Evolutionary conservation across 2,797 vertebrate species (phyloP), one percentile per base, ranked within the genome.

Genomic region (Sebastes kiyomatsui): DNA sequence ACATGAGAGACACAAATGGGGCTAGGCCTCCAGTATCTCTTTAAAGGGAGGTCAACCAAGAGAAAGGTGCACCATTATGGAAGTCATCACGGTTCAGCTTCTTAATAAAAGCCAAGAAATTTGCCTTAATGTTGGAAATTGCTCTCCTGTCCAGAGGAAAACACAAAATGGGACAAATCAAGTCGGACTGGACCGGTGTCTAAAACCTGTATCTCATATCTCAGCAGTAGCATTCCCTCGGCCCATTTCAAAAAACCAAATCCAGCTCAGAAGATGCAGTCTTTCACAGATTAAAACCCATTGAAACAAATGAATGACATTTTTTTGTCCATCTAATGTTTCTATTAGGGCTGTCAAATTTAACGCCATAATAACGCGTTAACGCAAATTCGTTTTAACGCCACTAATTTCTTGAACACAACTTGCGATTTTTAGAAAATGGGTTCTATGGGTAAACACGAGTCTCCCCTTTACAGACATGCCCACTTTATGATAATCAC

Each of bases 161-260:
- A 68, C 52, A 28, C 35, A 42, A 46, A 18, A 49, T 49, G 46
- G n/a, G 64, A 27, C 8, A 65, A 72, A 35, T 27, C 20, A 3
- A 54, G 32, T 42, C 61, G 62, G 22, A 67, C 12, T 68, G 35
- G 49, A 22, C 16, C 2, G 16, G 38, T 55, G 30, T 49, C 16
- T 46, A 66, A 76, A 73, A 9, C 18, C 38, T 16, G 18, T 8
- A 18, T 66, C 64, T 75, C 72, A 58, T 25, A 67, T 61, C 66
- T 60, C 58, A 76, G 76, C 32, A 7, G 5, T 16, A 18, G 8
- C 46, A 9, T 54, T 69, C 66, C 30, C 42, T 56, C 6, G 0
- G 28, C 64, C 23, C 0, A 3, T 80, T 78, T 84, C 72, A 68
- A 73, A 72, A 81, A 81, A 84, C 16, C 49, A 75, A 16, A 69